These are phyloP conservation scores for Lytechinus variegatus DNA, from an alignment of 35 echinoderm and acorn worm genomes.

Conservation along the genomic window DNA sequence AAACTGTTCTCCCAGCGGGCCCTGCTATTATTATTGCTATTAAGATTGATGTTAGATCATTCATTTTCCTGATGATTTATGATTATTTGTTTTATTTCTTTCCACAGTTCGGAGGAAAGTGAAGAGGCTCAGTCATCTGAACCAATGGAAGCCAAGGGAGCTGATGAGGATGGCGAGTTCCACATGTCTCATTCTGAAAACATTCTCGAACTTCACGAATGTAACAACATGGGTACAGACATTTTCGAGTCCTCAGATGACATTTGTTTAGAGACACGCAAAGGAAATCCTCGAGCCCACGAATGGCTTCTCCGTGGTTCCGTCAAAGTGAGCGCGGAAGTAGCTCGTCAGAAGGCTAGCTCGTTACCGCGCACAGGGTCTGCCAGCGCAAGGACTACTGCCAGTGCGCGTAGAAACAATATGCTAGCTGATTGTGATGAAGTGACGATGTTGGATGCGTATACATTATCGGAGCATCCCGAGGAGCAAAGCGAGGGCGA, in stretches of 20 bases:
- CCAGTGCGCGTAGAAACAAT: not conserved
- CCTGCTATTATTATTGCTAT: too few relatives aligned
- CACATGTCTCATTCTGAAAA: slow-evolving; percentile 42
- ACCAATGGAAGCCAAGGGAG: not conserved
- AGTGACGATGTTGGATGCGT: slow-evolving; percentile 28
- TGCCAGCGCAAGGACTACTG: not conserved
- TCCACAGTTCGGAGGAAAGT: slow-evolving; percentile 5
- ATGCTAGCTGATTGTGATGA: slow-evolving; percentile 7
- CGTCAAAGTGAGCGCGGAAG: slow-evolving; percentile 33
- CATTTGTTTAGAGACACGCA: slow-evolving; percentile 35
- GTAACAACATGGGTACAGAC: not conserved
- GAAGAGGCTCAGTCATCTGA: slow-evolving; percentile 24
- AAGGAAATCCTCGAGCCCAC: slow-evolving; percentile 30
- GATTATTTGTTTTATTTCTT: not conserved
- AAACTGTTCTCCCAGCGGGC: too few relatives aligned
- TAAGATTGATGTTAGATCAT: too few relatives aligned
- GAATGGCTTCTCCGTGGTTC: slow-evolving; percentile 34
- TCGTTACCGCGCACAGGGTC: slow-evolving; percentile 34
- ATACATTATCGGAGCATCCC: not conserved
- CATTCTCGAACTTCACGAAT: slow-evolving; percentile 30
- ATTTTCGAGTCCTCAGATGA: slow-evolving; percentile 50
- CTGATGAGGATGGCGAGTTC: not conserved
- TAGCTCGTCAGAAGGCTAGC: slow-evolving; percentile 41
- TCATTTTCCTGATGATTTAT: not conserved
- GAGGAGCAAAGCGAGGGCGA: not conserved